Conservation (phyloP, 2,113 vertebrate genomes). For the Sialia sialis region DNA sequence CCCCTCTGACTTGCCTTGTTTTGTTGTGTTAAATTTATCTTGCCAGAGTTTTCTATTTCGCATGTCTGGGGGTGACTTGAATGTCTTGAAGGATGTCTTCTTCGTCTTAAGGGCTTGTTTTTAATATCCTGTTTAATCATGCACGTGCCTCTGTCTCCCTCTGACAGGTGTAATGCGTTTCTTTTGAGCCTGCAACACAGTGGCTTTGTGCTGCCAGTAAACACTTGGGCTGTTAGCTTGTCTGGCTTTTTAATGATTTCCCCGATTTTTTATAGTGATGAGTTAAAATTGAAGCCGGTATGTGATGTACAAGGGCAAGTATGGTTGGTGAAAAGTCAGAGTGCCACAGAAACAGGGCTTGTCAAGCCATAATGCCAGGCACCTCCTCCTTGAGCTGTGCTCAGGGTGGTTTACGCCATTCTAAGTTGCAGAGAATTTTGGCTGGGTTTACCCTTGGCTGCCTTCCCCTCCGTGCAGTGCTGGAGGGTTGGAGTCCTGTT, state of each 20-base stretch:
- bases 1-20: background rate
- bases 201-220: background rate
- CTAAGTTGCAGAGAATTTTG: background rate
- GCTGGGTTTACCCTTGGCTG: background rate
- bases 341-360: background rate
- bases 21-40: constrained; percentile 29
- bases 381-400: background rate
- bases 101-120: constrained; percentile 9
- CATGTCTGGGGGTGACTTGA: background rate
- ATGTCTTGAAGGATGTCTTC: background rate
- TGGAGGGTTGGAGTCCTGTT: background rate
- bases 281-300: background rate
- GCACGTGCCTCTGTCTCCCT: background rate
- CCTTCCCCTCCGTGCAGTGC: background rate
- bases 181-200: background rate
- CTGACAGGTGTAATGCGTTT: constrained; percentile 17
- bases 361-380: background rate
- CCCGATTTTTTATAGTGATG: background rate
- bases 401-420: background rate
- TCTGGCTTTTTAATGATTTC: background rate
- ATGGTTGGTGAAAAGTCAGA: background rate
- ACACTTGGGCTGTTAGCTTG: background rate
- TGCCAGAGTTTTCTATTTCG: background rate
- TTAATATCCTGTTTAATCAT: constrained; percentile 48
- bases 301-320: background rate